A percentile compares a stretch with the other conserved stretches of the same genome.
phyloP scores from a whole-genome alignment of 2,888 invertebrate species.

The Phaedon cochleariae region DNA sequence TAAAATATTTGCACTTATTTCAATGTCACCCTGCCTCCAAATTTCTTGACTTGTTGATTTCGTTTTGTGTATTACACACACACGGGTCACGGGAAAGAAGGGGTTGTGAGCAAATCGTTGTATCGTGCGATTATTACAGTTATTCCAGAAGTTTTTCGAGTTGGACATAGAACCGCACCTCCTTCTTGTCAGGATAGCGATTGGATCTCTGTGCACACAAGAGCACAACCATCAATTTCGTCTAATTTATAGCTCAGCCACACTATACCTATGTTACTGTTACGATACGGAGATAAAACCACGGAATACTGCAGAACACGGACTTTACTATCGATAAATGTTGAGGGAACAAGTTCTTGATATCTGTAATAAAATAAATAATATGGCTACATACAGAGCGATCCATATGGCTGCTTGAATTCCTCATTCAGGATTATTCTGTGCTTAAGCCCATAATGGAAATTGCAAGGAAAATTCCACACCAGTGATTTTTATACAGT shows the following conservation, averaged over 20 bases:
- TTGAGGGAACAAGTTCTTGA: slow-evolving; percentile 24
- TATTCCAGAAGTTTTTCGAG: not conserved
- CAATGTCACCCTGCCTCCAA: no score
- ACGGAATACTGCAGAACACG: slow-evolving; percentile 13
- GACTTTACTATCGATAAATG: slow-evolving; percentile 27
- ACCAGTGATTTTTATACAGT: no score
- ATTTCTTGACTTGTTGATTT: no score
- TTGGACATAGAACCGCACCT: not conserved
- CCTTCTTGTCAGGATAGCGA: slow-evolving; percentile 2
- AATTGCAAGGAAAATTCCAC: not conserved
- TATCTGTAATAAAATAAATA: slow-evolving; percentile 21
- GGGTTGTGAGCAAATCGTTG: no score
- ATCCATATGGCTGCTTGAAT: not conserved
- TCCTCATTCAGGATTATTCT: not conserved
- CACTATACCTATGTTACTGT: slow-evolving; percentile 20
- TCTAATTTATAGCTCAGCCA: slow-evolving; percentile 17
- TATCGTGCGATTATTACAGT: not conserved
- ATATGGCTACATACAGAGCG: not conserved
- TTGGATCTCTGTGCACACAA: slow-evolving; percentile 14
- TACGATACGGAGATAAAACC: slow-evolving; percentile 21
- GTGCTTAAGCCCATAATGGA: not conserved
- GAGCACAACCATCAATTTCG: slow-evolving; percentile 18
- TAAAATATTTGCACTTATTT: no score
- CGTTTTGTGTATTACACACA: no score
- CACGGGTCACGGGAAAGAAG: no score